Base-by-base conservation (phyloP, 1,140 invertebrate species). In the Zaprionus ornatus region DNA sequence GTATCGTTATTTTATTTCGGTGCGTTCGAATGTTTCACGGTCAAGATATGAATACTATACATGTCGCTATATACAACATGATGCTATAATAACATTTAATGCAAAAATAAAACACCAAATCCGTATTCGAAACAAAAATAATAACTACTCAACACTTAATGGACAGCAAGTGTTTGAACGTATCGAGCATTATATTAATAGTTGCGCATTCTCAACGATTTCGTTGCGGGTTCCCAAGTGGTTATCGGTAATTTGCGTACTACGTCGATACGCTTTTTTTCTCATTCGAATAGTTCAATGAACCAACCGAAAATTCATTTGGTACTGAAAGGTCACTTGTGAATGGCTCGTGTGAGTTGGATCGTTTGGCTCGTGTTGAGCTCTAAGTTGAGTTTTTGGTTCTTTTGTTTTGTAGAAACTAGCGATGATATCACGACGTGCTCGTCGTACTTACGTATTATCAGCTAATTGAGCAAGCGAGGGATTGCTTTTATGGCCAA, bases 181-280 rank as follows among this genome's bases (percentile, higher is more conserved):
- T 21, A 65, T 68, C 45, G 70, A 29, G 23, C 25, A 32, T 60
- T 12, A 54, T 42, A 67, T 76, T 79, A 79, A 74, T 86, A 74
- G 72, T 69, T 66, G 32, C 27, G 45, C 40, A 50, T 48, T 63
- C 52, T 63, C 40, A 50, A 79, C 45, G 55, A 57, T 65, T 84
- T 70, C 57, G 72, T 86, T 76, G 68, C 55, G 45, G 40, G n/a
- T 19, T 45, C n/a, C 78, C 57, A 79, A 85, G 79, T 79, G 72
- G 61, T 63, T 90, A 90, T 90, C 85, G 85, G 85, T 90, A 90
- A 82, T 90, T 90, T 90, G 86, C 86, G 85, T 90, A 90, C 79
- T 79, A 81, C 78, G 48, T 56, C 54, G 40, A 45, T 45, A 45
- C n/a, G 40, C 9, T 27, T 12, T 48, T 32, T 32, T 32, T 32